phyloP scores from a whole-genome alignment of 2,113 vertebrate species.

The Nothocercus nigrocapillus region DNA sequence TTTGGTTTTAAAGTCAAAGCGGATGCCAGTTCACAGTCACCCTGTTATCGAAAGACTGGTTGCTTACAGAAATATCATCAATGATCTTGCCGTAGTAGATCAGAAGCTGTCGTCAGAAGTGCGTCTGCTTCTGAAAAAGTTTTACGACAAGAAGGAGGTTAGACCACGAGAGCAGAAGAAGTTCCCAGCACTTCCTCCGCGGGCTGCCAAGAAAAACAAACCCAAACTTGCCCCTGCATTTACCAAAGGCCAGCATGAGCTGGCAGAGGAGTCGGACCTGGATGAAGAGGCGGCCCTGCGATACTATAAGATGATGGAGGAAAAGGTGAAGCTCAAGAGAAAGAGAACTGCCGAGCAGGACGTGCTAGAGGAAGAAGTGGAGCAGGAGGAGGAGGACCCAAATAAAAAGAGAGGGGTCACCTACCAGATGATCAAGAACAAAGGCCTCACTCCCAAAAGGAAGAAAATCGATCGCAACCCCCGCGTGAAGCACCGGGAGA shows the following conservation, averaged over 20 bases:
- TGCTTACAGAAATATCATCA: constrained; percentile 88
- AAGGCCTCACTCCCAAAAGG: constrained; percentile 92
- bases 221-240: background rate
- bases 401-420: constrained; percentile 76
- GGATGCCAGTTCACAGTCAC: constrained; percentile 88
- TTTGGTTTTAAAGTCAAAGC: constrained; percentile 90
- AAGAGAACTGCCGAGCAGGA: constrained; percentile 53
- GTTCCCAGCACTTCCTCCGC: background rate
- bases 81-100: constrained; percentile 84
- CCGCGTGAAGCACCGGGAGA: constrained; percentile 94
- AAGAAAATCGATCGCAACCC: constrained; percentile 97
- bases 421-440: constrained; percentile 82
- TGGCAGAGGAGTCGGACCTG: constrained; percentile 46
- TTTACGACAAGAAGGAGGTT: background rate
- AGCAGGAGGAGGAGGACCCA: constrained; percentile 34
- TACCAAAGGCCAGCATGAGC: background rate
- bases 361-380: rapidly evolving
- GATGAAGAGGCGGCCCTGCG: constrained; percentile 84
- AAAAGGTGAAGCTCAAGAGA: constrained; percentile 71
- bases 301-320: constrained; percentile 78
- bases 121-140: constrained; percentile 75
- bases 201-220: constrained; percentile 21
- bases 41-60: constrained; percentile 93
- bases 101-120: constrained; percentile 83
- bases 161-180: constrained; percentile 50